Evolutionary conservation across 2,888 invertebrate genomes (phyloP), one percentile per base, ranked within the genome.

Genomic region (Macaria liturata): DNA sequence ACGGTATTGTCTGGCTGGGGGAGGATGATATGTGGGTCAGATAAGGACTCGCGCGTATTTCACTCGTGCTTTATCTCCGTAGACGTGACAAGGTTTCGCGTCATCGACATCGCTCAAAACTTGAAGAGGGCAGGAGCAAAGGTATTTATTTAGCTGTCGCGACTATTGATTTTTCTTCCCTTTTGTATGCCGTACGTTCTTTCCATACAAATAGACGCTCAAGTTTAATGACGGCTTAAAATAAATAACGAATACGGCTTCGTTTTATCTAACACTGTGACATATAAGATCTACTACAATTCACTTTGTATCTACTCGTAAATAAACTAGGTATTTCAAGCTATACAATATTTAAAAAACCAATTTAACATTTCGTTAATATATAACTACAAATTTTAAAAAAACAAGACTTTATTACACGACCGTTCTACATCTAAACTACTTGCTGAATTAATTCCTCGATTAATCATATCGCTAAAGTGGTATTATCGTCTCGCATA

Each of bases 51-150:
- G 67, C 57, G 59, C 66, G 66, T 67, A 67, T 71, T 72, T 71
- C 67, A 64, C 69, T 59, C 68, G 72, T 72, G 70, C 70, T 67
- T 67, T 72, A 75, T 77, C 71, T 69, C 58, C 46, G 62, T 67
- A 62, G 65, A 66, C 69, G 66, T 61, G 67, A 66, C 63, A 62
- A 54, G 49, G 59, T 61, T 61, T 54, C 62, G 52, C 57, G 61
- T 57, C 65, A 61, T 62, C 55, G 53, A 54, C 60, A 65, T 61
- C 55, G 48, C 49, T 61, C 44, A 49, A 56, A 57, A 56, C 61
- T 52, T 58, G 50, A 50, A 51, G 54, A 55, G 49, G 55, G 48
- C 52, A 34, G 48, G 48, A 50, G 54, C 48, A 40, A 4, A 54
- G 55, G 59, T 59, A 55, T 55, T 55, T 59, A 44, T 43, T 49